Evolutionary conservation across 1,140 invertebrate genomes (phyloP).

Genomic region (Sarcophaga bullata): DNA sequence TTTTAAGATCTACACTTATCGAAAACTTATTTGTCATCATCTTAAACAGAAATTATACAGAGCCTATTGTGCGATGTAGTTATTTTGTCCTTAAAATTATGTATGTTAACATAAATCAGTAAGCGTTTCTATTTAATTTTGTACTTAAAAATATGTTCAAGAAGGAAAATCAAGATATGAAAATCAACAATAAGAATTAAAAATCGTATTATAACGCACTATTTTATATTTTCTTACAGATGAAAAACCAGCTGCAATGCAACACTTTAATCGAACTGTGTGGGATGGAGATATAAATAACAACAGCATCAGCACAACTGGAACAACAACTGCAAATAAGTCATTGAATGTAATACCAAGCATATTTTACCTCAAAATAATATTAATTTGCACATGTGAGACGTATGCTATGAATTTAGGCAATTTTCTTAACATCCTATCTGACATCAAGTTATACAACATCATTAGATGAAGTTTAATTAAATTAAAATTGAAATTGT

Average conservation of each 20-base stretch:
- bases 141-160: too few relatives aligned
- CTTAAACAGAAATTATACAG: too few relatives aligned
- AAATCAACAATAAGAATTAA: too few relatives aligned
- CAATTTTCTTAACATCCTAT: background rate
- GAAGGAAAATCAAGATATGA: too few relatives aligned
- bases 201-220: background rate
- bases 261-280: conserved; percentile 70
- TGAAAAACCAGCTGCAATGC: conserved; percentile 75
- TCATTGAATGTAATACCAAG: conserved; percentile 1
- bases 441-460: background rate
- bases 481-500: conserved; percentile 14
- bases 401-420: conserved; percentile 10
- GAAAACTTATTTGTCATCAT: too few relatives aligned
- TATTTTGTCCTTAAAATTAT: too few relatives aligned
- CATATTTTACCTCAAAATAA: conserved; percentile 38
- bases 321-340: conserved; percentile 40
- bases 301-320: conserved; percentile 47
- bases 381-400: conserved; percentile 27
- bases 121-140: too few relatives aligned
- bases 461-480: conserved; percentile 35
- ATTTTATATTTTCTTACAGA: conserved; percentile 65
- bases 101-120: too few relatives aligned
- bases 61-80: too few relatives aligned
- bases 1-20: too few relatives aligned
- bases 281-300: conserved; percentile 53